These are phyloP conservation scores for Phenacoccus solenopsis DNA, from an alignment of 1,140 invertebrate genomes.

Conservation along the genomic window DNA sequence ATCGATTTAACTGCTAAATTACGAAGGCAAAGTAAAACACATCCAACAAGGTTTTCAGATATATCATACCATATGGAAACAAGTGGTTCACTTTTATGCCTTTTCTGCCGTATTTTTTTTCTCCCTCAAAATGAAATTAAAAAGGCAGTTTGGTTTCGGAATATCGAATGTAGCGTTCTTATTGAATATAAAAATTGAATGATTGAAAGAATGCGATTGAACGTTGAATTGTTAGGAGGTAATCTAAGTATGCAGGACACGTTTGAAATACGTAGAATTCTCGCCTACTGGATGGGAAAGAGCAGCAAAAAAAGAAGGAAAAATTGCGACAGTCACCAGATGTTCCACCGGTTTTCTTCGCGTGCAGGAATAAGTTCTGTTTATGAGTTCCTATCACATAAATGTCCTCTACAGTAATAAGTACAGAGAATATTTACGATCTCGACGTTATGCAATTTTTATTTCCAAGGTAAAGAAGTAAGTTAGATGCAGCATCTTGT, in stretches of 20 bases:
- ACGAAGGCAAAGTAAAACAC: too few species aligned
- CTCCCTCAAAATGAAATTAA: not conserved
- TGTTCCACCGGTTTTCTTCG: constrained; percentile 12
- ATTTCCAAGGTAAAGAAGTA: not conserved
- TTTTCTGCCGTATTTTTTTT: not conserved
- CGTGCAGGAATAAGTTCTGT: constrained; percentile 9
- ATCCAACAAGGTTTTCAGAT: too few species aligned
- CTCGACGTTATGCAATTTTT: constrained; percentile 10
- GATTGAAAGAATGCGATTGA: constrained; percentile 4
- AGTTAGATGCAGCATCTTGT: not conserved
- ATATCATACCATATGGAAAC: not conserved
- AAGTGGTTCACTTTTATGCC: not conserved
- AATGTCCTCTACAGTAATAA: not conserved
- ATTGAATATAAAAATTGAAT: constrained; percentile 16
- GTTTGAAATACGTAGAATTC: constrained; percentile 12
- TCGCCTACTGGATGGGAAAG: not conserved
- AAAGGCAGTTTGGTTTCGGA: not conserved
- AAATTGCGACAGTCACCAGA: constrained; percentile 11
- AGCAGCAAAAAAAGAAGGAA: not conserved
- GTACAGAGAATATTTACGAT: not conserved
- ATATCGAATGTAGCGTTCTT: not conserved
- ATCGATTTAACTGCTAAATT: too few species aligned
- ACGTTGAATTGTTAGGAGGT: not conserved
- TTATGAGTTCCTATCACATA: constrained; percentile 16
- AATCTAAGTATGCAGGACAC: constrained; percentile 10